Evolutionary conservation across 2,113 vertebrate genomes (phyloP).

Genomic region (Ariopsis seemanni): DNA sequence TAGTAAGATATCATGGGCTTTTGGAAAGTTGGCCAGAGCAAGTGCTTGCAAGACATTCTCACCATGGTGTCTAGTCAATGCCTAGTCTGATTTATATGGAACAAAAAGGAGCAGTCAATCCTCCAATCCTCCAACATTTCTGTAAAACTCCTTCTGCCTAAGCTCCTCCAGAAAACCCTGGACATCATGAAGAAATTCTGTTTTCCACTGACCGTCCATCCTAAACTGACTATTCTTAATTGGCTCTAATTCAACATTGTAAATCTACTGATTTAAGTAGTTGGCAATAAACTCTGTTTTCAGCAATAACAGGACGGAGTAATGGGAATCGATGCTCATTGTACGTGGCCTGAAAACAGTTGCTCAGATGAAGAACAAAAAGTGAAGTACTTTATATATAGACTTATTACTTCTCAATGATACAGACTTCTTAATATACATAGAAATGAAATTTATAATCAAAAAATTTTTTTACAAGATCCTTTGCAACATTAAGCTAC

Average conservation of each 20-base stretch:
- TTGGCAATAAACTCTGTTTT: conserved; percentile 46
- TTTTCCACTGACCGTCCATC: conserved; percentile 4
- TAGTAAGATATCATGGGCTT: conserved; percentile 21
- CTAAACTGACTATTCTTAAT: conserved; percentile 47
- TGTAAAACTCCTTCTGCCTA: conserved; percentile 16
- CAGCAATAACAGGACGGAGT: conserved; percentile 51
- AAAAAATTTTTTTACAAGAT: neutral
- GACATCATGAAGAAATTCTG: conserved; percentile 27
- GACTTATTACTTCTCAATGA: conserved; percentile 12
- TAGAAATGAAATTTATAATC: neutral
- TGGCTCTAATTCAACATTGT: conserved; percentile 48
- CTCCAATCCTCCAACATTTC: neutral
- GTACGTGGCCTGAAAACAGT: conserved; percentile 45
- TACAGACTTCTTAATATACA: neutral
- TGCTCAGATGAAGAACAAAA: conserved; percentile 29
- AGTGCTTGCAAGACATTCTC: neutral
- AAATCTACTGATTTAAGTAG: conserved; percentile 53
- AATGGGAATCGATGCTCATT: conserved; percentile 55
- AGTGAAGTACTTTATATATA: neutral
- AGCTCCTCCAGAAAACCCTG: neutral
- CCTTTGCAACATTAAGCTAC: neutral
- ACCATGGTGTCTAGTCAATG: neutral
- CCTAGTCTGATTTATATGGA: conserved; percentile 6
- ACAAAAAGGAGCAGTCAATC: neutral
- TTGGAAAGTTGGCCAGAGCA: conserved; percentile 1